A percentile compares a stretch with the other conserved stretches of the same genome.
Evolutionary conservation across 2,888 invertebrate genomes (phyloP).

Genomic region (Dendrolimus pini): DNA sequence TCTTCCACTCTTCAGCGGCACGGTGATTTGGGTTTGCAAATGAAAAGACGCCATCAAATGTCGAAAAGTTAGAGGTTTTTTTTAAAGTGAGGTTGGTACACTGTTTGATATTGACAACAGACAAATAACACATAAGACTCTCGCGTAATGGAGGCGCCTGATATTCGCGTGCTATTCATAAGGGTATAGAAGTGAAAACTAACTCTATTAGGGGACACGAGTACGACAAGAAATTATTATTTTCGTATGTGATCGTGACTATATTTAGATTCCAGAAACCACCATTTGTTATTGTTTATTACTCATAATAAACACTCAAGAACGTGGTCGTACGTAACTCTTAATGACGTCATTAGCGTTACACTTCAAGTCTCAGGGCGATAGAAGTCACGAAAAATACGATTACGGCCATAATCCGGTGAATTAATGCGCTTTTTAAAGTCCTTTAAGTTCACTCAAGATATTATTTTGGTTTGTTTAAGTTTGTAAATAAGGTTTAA

Average conservation of each 20-base stretch:
- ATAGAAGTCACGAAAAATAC: slow-evolving; percentile 9
- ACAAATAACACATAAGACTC: too few relatives aligned
- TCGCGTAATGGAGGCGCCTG: too few relatives aligned
- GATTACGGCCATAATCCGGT: slow-evolving; percentile 7
- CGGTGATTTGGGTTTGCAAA: too few relatives aligned
- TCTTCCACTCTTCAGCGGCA: too few relatives aligned
- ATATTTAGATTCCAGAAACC: neutral
- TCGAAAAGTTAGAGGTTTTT: too few relatives aligned
- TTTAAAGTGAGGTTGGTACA: too few relatives aligned
- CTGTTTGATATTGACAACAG: too few relatives aligned
- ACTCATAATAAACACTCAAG: neutral
- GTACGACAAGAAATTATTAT: too few relatives aligned
- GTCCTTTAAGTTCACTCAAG: neutral
- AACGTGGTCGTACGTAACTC: slow-evolving; percentile 13
- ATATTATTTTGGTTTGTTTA: neutral
- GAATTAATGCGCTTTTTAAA: slow-evolving; percentile 3
- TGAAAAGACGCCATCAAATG: too few relatives aligned
- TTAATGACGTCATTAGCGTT: slow-evolving; percentile 23
- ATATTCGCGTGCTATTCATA: too few relatives aligned
- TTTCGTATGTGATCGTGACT: neutral
- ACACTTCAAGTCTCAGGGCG: slow-evolving; percentile 10
- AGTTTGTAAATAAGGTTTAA: neutral
- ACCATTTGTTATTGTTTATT: neutral
- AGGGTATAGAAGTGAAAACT: too few relatives aligned
- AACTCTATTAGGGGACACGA: too few relatives aligned